Evolutionary conservation across 2,888 invertebrate genomes (phyloP), one percentile per base, ranked within the genome.

Genomic region (Heliconius ismenius): DNA sequence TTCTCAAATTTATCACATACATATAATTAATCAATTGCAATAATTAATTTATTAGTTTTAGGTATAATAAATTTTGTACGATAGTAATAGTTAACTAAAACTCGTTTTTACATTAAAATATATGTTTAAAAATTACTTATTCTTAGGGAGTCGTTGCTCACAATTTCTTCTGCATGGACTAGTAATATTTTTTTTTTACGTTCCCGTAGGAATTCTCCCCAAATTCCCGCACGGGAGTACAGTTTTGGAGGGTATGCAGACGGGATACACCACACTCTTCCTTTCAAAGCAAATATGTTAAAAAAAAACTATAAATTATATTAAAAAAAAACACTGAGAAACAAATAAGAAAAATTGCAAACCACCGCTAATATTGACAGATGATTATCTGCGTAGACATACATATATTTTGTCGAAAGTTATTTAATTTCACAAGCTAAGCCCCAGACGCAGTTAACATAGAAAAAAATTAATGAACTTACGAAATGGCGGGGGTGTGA

Each of bases 401-500:
- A 21, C 7, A 26, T 24, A 62, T 77, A 72, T 78, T 67, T 60
- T 67, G 65, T 78, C 36, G 43, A 76, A 74, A 77, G 43, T 43
- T 69, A 77, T 76, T 75, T 70, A 76, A 81, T 82, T 81, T 81
- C 80, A 80, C 79, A 81, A 82, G 74, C 68, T 39, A 39, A 39
- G 58, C 65, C 74, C 76, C 76, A 79, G 80, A 78, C 80, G 73
- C 72, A 78, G 79, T 82, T 82, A 81, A 79, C 82, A 80, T 80
- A 81, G 79, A 82, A 82, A 81, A 43, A 78, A 78, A 73, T 75
- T 79, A 76, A 79, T 78, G 75, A 77, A 74, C 72, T 79, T 81
- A 72, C 74, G 78, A 74, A 79, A 79, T 54, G 64, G 65, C 72
- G 76, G 64, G 58, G 64, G 24, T 62, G 64, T 78, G 73, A 78